A percentile compares a stretch with the other conserved stretches of the same genome.
These are phyloP conservation scores for Chalcis sispes DNA, from an alignment of 2,888 invertebrate species.

Conservation along the genomic window DNA sequence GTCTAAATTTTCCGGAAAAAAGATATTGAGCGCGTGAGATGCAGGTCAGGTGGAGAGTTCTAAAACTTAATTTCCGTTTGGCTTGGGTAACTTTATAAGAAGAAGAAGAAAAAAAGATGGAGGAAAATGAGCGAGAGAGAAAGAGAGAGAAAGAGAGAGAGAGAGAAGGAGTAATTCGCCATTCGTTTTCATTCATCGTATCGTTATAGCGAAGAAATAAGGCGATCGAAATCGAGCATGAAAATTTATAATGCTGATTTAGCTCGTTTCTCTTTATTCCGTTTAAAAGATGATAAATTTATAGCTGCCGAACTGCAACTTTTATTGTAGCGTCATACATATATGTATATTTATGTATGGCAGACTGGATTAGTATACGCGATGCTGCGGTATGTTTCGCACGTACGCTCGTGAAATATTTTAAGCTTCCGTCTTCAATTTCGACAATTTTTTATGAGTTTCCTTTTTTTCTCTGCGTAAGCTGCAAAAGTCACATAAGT, in stretches of 20 bases:
- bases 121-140: too few relatives aligned
- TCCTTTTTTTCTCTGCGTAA: too few relatives aligned
- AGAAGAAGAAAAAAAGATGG: too few relatives aligned
- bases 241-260: constrained; percentile 16
- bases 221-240: constrained; percentile 47
- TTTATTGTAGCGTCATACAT: constrained; percentile 10
- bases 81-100: constrained; percentile 55
- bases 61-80: constrained; percentile 60
- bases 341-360: too few relatives aligned
- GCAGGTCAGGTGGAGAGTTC: constrained; percentile 45
- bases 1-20: background rate
- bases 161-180: constrained; percentile 56
- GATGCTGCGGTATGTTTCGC: background rate
- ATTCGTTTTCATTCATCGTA: constrained; percentile 9
- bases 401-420: constrained; percentile 25
- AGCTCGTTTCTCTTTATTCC: constrained; percentile 17
- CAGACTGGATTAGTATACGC: too few relatives aligned
- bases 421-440: too few relatives aligned
- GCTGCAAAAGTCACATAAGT: too few relatives aligned
- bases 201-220: constrained; percentile 53
- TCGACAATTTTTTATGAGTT: too few relatives aligned
- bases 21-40: constrained; percentile 44
- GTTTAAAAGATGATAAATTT: constrained; percentile 32
- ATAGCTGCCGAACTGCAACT: background rate
- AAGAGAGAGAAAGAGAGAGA: too few relatives aligned